A percentile compares a stretch with the other conserved stretches of the same genome.
Conservation (phyloP, 1,140 invertebrate species). For the Mylabris phalerata region DNA sequence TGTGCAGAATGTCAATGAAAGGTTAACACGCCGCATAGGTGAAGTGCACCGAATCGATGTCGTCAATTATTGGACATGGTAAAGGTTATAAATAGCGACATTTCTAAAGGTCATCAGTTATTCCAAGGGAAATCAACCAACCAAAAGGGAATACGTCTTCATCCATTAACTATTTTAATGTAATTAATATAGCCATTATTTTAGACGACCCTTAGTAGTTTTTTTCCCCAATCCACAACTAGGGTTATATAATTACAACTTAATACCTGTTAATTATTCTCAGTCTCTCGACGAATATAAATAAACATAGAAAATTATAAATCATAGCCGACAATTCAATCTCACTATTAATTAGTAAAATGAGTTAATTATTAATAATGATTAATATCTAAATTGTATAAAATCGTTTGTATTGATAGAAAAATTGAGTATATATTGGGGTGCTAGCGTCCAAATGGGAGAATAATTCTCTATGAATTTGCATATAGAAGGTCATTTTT, state of each 20-base stretch:
- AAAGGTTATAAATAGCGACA: slow-evolving; percentile 18
- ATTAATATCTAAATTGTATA: no score
- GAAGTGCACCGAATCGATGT: slow-evolving; percentile 15
- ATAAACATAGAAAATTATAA: slow-evolving; percentile 14
- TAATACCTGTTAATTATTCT: slow-evolving; percentile 23
- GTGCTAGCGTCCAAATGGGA: slow-evolving; percentile 31
- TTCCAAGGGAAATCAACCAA: slow-evolving; percentile 4
- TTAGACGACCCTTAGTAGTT: slow-evolving; percentile 13
- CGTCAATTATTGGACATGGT: slow-evolving; percentile 15
- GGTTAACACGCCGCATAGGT: slow-evolving; percentile 14
- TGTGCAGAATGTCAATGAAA: slow-evolving; percentile 18
- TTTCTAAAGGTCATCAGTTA: slow-evolving; percentile 13
- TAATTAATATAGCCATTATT: slow-evolving; percentile 17
- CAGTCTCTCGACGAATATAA: slow-evolving; percentile 20
- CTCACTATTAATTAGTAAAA: no score
- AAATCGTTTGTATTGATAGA: no score
- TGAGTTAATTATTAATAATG: no score
- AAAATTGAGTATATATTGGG: no score
- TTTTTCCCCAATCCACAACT: slow-evolving; percentile 12
- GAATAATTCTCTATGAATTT: slow-evolving; percentile 38
- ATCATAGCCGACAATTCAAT: not conserved
- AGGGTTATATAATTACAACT: slow-evolving; percentile 17
- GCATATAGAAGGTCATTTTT: slow-evolving; percentile 39
- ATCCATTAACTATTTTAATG: slow-evolving; percentile 11
- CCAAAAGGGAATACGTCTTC: slow-evolving; percentile 5